Base-by-base conservation (phyloP, 2,888 invertebrate species). In the Atethmia centrago region DNA sequence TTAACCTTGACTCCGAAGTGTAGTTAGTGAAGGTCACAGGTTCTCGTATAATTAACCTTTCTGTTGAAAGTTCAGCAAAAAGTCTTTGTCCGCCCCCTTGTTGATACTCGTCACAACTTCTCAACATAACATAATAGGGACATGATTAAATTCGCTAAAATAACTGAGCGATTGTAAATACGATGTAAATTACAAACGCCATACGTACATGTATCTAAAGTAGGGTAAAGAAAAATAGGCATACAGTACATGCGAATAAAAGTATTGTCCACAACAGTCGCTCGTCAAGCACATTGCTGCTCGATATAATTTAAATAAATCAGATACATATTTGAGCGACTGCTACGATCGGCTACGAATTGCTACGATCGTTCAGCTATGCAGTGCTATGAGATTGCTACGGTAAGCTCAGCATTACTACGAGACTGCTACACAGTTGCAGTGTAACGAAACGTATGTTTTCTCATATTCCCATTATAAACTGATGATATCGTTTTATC, bases 41-140 rank as follows among this genome's bases (percentile, higher is more conserved):
- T 2, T 28, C 21, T 40, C 28, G 19, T 12, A n/a, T 31, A 31
- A 68, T 47, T 68, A 42, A 42, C 68, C 51, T 70, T 67, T 69
- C 49, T 4, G 68, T 51, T 16, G 28, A 53, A 53, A 42, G 69
- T 42, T 70, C 42, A 51, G 67, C 69, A 16, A 51, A 40, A 42
- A 36, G 2, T 31, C 2, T 31, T 2, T 4, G 4, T 3, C 4
- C 9, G 25, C 25, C 21, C 21, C 36, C 25, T 47, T n/a, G 45
- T 42, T 28, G 19, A 14, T 21, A n/a, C 49, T n/a, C 9, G 10
- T 21, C 31, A n/a, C n/a, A 31, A 61, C 53, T 53, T 55, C 12
- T n/a, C 12, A 51, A 51, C 12, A 12, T 51, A n/a, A 12, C 12
- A 51, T 21, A 0, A 49, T 12, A 49, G 49, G 9, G 21, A n/a